These are phyloP conservation scores for Drosophila baimaii DNA, from an alignment of 1,140 invertebrate species.

Conservation along the genomic window DNA sequence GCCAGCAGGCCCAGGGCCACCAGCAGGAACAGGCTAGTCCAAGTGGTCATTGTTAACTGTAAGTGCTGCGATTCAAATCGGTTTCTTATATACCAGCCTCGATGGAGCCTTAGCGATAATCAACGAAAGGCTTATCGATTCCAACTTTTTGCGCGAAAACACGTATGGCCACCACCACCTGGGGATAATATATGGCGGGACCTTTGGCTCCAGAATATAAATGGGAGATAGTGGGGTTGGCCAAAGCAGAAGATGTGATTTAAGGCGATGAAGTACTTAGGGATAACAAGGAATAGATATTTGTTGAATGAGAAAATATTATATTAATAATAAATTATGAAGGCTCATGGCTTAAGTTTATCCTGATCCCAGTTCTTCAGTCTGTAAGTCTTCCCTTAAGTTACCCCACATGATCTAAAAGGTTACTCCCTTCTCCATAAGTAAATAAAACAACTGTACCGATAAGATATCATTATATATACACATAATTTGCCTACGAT, in stretches of 20 bases:
- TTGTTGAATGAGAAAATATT: too few relatives aligned
- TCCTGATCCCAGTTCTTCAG: neutral
- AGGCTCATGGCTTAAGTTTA: fast-evolving
- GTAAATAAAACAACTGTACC: neutral
- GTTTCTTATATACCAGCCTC: constrained; percentile 60
- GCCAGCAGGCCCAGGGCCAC: constrained; percentile 59
- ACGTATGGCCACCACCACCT: constrained; percentile 31
- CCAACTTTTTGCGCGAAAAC: constrained; percentile 19
- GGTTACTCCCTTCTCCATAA: too few relatives aligned
- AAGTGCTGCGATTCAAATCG: constrained; percentile 4
- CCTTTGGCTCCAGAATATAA: constrained; percentile 29
- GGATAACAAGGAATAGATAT: neutral
- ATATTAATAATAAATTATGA: neutral
- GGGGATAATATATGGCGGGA: constrained; percentile 39
- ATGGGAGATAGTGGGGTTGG: constrained; percentile 4
- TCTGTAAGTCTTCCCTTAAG: too few relatives aligned
- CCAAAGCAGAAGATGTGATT: neutral
- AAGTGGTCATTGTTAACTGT: constrained; percentile 66
- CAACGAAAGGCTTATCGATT: constrained; percentile 53
- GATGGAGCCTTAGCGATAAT: constrained; percentile 51
- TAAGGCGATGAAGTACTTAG: fast-evolving
- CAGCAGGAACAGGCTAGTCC: constrained; percentile 48
- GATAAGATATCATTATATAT: neutral
- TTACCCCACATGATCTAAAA: too few relatives aligned
- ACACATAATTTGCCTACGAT: neutral